A percentile compares a stretch with the other conserved stretches of the same genome.
Conservation (phyloP, 2,888 invertebrate species). For the Copidosoma aretas region DNA sequence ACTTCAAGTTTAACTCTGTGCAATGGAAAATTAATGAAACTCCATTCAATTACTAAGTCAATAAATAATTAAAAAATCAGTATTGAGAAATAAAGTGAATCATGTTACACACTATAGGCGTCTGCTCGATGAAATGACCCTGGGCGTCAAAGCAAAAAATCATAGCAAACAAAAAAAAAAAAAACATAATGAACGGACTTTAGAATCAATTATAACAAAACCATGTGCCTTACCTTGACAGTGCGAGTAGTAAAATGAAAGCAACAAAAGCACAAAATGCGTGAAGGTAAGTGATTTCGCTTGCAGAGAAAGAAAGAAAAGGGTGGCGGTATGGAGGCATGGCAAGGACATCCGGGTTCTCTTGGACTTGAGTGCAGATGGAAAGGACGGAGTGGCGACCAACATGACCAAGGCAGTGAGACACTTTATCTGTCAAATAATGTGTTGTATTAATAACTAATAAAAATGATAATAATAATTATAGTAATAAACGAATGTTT, state of each 20-base stretch:
- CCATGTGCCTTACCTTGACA: conserved; percentile 31
- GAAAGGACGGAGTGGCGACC: conserved; percentile 15
- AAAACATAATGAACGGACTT: conserved; percentile 9
- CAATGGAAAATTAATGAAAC: no score
- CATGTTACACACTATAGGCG: conserved; percentile 4
- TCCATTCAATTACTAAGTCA: background rate
- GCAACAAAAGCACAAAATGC: conserved; percentile 12
- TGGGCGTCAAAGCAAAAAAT: conserved; percentile 1
- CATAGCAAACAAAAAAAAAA: background rate
- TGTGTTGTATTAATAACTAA: conserved; percentile 52
- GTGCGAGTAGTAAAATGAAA: conserved; percentile 6
- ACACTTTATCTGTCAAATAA: conserved; percentile 50
- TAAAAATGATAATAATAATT: no score
- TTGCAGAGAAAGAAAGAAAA: conserved; percentile 19
- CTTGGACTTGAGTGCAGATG: conserved; percentile 7
- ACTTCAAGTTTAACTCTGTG: no score
- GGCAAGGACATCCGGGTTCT: conserved; percentile 37
- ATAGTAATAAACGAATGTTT: background rate
- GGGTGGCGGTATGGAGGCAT: conserved; percentile 15
- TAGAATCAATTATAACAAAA: conserved; percentile 21
- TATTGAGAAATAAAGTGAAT: conserved; percentile 18
- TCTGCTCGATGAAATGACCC: conserved; percentile 15
- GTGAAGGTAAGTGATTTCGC: conserved; percentile 28
- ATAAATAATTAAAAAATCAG: conserved; percentile 20
- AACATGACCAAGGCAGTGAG: conserved; percentile 19